Conservation (phyloP, 2,797 vertebrate species). For the Pseudomugil gertrudae region DNA sequence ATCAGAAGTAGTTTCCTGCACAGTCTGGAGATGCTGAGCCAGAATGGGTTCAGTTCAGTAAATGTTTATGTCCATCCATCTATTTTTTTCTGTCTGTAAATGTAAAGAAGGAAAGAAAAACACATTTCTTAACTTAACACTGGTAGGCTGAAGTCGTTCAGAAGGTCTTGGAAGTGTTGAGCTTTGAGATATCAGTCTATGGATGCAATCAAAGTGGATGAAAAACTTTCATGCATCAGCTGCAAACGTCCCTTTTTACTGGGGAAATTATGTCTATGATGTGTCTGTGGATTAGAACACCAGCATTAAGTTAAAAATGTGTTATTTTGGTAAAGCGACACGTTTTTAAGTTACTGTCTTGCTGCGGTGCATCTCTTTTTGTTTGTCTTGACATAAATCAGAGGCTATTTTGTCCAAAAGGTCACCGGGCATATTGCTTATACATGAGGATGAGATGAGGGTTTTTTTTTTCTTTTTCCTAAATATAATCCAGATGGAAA, state of each 20-base stretch:
- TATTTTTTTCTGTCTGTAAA: neutral
- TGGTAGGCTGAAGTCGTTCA: slow-evolving; percentile 9
- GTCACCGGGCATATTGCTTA: slow-evolving; percentile 15
- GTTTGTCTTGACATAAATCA: slow-evolving; percentile 34
- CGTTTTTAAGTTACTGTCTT: slow-evolving; percentile 25
- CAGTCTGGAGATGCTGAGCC: slow-evolving; percentile 12
- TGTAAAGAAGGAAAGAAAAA: neutral
- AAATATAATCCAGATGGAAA: slow-evolving; percentile 24
- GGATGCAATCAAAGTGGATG: neutral
- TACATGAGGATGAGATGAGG: slow-evolving; percentile 14
- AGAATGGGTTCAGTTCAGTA: slow-evolving; percentile 14
- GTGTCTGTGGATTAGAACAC: neutral
- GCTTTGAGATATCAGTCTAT: neutral
- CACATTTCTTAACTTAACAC: slow-evolving; percentile 3
- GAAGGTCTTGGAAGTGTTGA: neutral
- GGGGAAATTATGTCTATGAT: neutral
- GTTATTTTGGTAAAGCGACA: slow-evolving; percentile 11
- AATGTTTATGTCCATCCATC: neutral
- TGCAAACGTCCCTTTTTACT: neutral
- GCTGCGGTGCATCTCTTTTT: slow-evolving; percentile 25
- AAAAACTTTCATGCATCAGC: neutral
- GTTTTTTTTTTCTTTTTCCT: slow-evolving; percentile 37
- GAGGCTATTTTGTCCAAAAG: slow-evolving; percentile 21
- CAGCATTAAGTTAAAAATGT: neutral
- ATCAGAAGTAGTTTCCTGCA: slow-evolving; percentile 8